Conservation (phyloP, 2,113 vertebrate genomes). For the Steatornis caripensis region DNA sequence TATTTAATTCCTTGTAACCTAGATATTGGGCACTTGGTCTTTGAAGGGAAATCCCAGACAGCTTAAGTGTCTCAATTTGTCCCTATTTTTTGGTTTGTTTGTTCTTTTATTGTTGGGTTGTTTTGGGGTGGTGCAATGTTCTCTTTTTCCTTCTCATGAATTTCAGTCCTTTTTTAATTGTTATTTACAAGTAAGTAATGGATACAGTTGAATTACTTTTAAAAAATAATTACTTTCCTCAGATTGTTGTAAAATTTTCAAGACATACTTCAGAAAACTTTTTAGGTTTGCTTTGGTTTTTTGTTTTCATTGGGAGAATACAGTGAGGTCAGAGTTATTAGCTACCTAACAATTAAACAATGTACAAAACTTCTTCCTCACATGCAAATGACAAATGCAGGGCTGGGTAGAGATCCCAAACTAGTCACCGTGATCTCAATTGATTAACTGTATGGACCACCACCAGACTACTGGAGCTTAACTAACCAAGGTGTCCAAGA, state of each 20-base stretch:
- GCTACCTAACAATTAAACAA: background rate
- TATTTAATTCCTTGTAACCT: background rate
- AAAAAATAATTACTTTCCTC: background rate
- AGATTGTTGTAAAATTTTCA: background rate
- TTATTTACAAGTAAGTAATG: background rate
- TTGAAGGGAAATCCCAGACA: background rate
- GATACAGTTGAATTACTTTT: background rate
- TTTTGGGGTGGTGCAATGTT: accelerated
- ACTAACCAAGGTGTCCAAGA: background rate
- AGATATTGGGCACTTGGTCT: background rate
- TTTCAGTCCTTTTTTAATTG: background rate
- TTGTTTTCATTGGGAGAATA: background rate
- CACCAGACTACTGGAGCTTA: background rate
- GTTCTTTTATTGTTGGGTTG: no score
- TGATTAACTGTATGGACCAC: background rate
- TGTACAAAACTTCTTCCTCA: background rate
- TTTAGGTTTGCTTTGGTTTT: background rate
- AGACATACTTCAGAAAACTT: background rate
- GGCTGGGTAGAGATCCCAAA: background rate
- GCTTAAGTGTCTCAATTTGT: background rate
- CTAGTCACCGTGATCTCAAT: accelerated
- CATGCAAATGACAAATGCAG: background rate
- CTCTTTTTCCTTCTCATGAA: background rate
- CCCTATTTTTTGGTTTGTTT: background rate
- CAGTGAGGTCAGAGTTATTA: background rate